Evolutionary conservation across 1,140 invertebrate species (phyloP).

Genomic region (Drosophila carrolli): DNA sequence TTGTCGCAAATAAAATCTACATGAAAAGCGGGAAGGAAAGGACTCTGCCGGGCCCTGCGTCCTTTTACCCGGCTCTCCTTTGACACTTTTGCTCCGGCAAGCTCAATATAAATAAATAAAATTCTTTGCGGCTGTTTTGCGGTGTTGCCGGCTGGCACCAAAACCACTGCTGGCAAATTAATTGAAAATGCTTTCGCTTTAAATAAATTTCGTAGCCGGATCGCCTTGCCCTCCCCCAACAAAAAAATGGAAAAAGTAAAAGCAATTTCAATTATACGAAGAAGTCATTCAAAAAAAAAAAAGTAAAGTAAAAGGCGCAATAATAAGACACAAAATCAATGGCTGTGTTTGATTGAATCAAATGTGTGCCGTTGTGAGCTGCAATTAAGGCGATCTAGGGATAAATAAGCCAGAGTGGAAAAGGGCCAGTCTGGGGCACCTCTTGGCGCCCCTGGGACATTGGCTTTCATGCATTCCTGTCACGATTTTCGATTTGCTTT

Average conservation of each 20-base stretch:
- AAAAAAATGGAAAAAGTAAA: slow-evolving; percentile 32
- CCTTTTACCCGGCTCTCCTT: slow-evolving; percentile 35
- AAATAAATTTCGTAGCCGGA: slow-evolving; percentile 53
- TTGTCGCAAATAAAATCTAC: slow-evolving; percentile 79
- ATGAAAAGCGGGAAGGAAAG: slow-evolving; percentile 56
- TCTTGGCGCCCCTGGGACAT: slow-evolving; percentile 16
- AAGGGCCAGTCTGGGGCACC: slow-evolving; percentile 7
- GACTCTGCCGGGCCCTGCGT: slow-evolving; percentile 9
- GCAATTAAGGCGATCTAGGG: slow-evolving; percentile 72
- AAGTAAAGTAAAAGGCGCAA: slow-evolving; percentile 12
- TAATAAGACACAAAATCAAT: slow-evolving; percentile 62
- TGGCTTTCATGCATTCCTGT: slow-evolving; percentile 63
- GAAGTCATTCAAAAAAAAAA: slow-evolving; percentile 40
- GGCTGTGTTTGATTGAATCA: slow-evolving; percentile 75
- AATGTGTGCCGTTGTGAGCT: slow-evolving; percentile 59
- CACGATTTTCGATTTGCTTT: slow-evolving; percentile 80
- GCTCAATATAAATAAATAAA: slow-evolving; percentile 79
- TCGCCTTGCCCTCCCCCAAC: not conserved
- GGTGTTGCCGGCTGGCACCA: slow-evolving; percentile 35
- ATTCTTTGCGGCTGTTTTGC: slow-evolving; percentile 72
- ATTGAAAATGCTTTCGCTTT: slow-evolving; percentile 68
- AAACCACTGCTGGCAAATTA: slow-evolving; percentile 64
- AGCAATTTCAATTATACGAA: slow-evolving; percentile 72
- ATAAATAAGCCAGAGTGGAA: slow-evolving; percentile 47
- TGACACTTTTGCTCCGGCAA: slow-evolving; percentile 70